phyloP scores from a whole-genome alignment of 1,140 invertebrate species.

The Zaprionus inermis region DNA sequence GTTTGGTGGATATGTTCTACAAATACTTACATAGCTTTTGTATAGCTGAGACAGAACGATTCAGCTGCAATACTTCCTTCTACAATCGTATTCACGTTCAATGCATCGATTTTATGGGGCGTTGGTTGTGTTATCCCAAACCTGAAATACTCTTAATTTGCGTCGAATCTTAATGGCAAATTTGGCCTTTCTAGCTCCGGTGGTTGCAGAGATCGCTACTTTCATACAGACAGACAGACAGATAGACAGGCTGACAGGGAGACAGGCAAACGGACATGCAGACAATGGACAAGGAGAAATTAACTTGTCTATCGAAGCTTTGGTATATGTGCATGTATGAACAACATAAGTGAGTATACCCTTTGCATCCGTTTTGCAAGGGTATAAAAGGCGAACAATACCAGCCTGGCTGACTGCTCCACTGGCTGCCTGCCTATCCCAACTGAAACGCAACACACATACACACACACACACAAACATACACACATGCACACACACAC shows the following conservation, averaged over 20 bases:
- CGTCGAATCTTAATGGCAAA: neutral
- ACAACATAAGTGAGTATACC: neutral
- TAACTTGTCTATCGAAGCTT: neutral
- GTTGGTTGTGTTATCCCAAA: neutral
- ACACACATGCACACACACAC: constrained; percentile 20
- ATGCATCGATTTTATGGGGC: no score
- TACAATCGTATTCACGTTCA: no score
- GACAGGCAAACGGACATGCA: no score
- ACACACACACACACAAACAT: constrained; percentile 7
- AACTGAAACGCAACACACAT: constrained; percentile 38
- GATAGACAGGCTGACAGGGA: no score
- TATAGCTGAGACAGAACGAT: no score
- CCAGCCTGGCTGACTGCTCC: constrained; percentile 20
- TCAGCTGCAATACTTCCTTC: no score
- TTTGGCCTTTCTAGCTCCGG: neutral
- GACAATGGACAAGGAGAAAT: neutral
- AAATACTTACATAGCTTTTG: no score
- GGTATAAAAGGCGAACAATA: neutral
- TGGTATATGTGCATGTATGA: neutral
- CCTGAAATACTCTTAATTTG: neutral
- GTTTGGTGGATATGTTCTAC: no score
- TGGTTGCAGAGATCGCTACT: neutral
- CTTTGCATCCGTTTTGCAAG: neutral
- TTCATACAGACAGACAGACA: neutral
- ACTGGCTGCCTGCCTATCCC: constrained; percentile 54